phyloP scores from a whole-genome alignment of 2,797 vertebrate species.

The Acropternis orthonyx region DNA sequence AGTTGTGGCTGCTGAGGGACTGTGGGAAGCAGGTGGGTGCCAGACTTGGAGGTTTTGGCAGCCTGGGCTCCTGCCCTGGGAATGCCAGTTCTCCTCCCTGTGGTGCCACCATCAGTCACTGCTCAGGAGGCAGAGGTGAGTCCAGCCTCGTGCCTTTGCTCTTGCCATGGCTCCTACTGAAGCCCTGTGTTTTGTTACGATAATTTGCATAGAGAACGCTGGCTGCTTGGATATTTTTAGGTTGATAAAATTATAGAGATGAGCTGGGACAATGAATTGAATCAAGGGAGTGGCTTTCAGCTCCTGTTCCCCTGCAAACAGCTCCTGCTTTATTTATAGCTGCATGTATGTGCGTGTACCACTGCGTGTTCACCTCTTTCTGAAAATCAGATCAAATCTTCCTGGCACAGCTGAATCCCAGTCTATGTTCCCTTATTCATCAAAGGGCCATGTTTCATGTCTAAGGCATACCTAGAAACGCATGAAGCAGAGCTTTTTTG shows the following conservation, averaged over 20 bases:
- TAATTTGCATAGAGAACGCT: background rate
- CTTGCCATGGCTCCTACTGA: background rate
- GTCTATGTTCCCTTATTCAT: background rate
- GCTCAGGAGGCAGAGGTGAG: background rate
- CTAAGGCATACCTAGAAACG: conserved; percentile 3
- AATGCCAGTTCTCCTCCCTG: background rate
- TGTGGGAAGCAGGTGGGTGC: accelerated
- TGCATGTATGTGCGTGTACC: background rate
- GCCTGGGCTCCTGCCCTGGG: background rate
- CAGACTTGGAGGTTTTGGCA: background rate
- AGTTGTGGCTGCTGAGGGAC: background rate
- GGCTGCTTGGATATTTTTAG: conserved; percentile 21
- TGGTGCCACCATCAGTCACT: background rate
- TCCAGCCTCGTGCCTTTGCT: accelerated
- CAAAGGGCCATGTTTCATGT: conserved; percentile 12
- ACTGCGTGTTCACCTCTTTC: background rate
- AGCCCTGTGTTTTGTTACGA: background rate
- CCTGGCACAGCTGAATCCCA: background rate
- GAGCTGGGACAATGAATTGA: conserved; percentile 13
- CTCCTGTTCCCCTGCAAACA: background rate
- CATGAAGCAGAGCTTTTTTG: background rate
- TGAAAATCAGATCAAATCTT: background rate
- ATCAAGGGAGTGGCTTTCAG: conserved; percentile 17
- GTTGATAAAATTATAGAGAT: conserved; percentile 31
- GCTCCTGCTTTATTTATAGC: conserved; percentile 47